Evolutionary conservation across 2,888 invertebrate species (phyloP).

Genomic region (Lasioglossum lativentre): DNA sequence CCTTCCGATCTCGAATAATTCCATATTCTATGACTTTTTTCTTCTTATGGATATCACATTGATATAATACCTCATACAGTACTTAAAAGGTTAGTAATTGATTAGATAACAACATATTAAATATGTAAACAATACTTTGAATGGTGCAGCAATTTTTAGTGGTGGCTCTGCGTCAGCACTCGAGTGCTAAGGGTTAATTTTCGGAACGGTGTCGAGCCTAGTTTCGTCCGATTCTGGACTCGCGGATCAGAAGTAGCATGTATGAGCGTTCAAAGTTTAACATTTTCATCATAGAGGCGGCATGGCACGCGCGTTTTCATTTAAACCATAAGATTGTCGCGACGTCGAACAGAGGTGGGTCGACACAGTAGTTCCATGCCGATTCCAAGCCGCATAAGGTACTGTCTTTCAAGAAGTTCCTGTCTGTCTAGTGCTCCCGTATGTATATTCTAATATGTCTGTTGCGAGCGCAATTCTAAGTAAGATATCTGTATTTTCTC

Average conservation of each 20-base stretch:
- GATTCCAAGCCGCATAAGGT: neutral
- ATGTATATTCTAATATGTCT: neutral
- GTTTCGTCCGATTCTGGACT: neutral
- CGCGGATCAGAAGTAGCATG: neutral
- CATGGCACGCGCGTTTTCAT: neutral
- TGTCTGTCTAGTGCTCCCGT: neutral
- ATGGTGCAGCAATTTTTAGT: too few relatives aligned
- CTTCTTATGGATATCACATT: too few relatives aligned
- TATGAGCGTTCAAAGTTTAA: neutral
- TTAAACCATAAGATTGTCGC: neutral
- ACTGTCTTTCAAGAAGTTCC: neutral
- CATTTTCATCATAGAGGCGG: neutral
- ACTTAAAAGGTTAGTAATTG: too few relatives aligned
- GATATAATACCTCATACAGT: too few relatives aligned
- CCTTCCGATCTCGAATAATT: too few relatives aligned
- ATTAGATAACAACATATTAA: too few relatives aligned
- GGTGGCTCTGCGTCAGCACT: too few relatives aligned
- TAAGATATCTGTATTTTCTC: conserved; percentile 15
- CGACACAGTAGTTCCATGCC: neutral
- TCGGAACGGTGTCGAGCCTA: neutral
- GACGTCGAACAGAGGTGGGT: neutral
- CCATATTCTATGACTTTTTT: too few relatives aligned
- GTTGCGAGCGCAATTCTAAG: conserved; percentile 17
- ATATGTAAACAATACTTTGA: too few relatives aligned
- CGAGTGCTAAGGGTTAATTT: too few relatives aligned